phyloP scores from a whole-genome alignment of 2,888 invertebrate species.

The Ochropleura leucogaster region DNA sequence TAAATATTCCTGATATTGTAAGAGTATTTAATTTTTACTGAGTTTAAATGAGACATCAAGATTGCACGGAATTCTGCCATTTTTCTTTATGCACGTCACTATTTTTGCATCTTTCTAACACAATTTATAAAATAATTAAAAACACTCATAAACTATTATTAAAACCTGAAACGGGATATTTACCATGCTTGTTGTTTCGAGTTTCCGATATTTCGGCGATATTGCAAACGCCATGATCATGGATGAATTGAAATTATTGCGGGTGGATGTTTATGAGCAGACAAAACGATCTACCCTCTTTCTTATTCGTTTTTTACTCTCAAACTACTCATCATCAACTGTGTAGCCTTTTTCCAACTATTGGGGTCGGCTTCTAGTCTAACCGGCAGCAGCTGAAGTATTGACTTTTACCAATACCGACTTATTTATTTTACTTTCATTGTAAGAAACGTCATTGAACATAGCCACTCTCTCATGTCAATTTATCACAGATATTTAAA shows the following conservation, averaged over 20 bases:
- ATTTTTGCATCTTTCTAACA: not conserved
- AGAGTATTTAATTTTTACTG: not conserved
- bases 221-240: too few species aligned
- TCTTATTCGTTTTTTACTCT: too few species aligned
- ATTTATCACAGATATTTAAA: slow-evolving; percentile 12
- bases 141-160: too few species aligned
- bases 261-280: too few species aligned
- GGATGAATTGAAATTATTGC: too few species aligned
- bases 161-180: too few species aligned
- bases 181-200: too few species aligned
- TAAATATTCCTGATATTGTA: not conserved
- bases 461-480: slow-evolving; percentile 11
- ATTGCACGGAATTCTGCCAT: not conserved
- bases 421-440: not conserved
- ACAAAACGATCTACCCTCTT: too few species aligned
- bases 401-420: slow-evolving; percentile 15
- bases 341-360: too few species aligned
- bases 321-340: too few species aligned
- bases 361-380: too few species aligned
- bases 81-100: not conserved
- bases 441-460: slow-evolving; percentile 4
- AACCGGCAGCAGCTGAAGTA: not conserved
- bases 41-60: not conserved
- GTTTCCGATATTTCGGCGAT: too few species aligned
- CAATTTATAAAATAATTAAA: slow-evolving; percentile 3